Evolutionary conservation across 2,888 invertebrate species (phyloP), one percentile per base, ranked within the genome.

Genomic region (Rhaphigaster nebulosa): DNA sequence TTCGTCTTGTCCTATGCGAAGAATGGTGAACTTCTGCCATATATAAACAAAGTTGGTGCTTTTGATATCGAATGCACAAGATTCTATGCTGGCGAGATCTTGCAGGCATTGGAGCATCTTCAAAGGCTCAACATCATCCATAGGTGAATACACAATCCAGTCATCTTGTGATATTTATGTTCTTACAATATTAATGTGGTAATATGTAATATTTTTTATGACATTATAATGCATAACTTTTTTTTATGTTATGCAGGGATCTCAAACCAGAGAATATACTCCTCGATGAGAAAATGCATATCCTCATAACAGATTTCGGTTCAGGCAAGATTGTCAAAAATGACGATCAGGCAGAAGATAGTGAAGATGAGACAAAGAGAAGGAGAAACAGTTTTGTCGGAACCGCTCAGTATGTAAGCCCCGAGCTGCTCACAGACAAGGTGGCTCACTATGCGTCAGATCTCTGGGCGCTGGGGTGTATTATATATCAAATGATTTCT

Each of bases 241-340:
- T 87, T n/a, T 10, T 45, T 76, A 23, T 91, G 91, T 87, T 87
- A 41, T 89, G 20, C 91, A 92, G 92, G 91, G 99, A 99, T 94
- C 95, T 99, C 93, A 99, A 99, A 94, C 99, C 99, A 13, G 98
- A 99, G 94, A 99, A 99, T 94, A 98, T 99, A 93, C 95, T 99
- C 88, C 94, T 99, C 92, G 98, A 97, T 94, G 98, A 98, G 93
- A 96, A 97, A 93, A 99, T 99, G 97, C 99, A 99, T 94, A 96
- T 99, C 92, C 95, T 98, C 93, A 97, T 99, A 92, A 98, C 99
- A 84, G 99, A 99, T 94, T 99, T 99, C 94, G 99, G 99, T 88
- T 98, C 98, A 90, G 97, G 98, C 1, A 98, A 98, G 94, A 97
- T 98, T 92, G 94, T 98, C 41, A 94, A 94, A 41, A 88, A 90